phyloP scores from a whole-genome alignment of 1,140 invertebrate genomes.

The Anastrepha ludens region DNA sequence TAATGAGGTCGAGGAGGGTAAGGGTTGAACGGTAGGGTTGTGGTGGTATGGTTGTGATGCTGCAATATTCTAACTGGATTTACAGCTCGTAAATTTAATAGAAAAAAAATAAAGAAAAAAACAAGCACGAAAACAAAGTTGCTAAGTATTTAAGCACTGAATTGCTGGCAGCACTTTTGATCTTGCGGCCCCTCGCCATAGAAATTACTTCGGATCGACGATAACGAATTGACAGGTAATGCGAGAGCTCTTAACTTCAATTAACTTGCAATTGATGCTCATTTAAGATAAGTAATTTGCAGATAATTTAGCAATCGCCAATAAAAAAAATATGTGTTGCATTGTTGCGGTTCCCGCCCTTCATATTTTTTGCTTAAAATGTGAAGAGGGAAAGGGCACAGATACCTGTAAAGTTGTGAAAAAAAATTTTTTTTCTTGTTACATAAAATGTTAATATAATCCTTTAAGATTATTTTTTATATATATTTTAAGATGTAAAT shows the following conservation, averaged over 20 bases:
- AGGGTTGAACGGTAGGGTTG: constrained; percentile 46
- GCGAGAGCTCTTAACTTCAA: background rate
- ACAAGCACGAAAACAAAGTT: background rate
- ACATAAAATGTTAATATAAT: no score
- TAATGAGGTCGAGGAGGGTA: constrained; percentile 24
- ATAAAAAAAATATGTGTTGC: background rate
- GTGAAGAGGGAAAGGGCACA: no score
- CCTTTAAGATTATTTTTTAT: no score
- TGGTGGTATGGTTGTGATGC: background rate
- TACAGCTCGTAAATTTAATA: background rate
- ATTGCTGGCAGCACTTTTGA: background rate
- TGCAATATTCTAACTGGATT: background rate
- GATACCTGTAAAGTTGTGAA: no score
- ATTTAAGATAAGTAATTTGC: background rate
- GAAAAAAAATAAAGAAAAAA: background rate
- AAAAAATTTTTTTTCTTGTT: no score
- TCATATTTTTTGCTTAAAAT: no score
- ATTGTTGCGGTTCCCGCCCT: no score
- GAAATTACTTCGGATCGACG: background rate
- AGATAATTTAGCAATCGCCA: background rate
- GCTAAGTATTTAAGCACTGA: background rate
- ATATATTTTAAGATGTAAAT: no score
- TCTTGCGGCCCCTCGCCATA: background rate
- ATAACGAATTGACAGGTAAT: background rate
- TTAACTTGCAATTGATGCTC: background rate